phyloP scores from a whole-genome alignment of 2,113 vertebrate genomes.

The Cyrtonyx montezumae region DNA sequence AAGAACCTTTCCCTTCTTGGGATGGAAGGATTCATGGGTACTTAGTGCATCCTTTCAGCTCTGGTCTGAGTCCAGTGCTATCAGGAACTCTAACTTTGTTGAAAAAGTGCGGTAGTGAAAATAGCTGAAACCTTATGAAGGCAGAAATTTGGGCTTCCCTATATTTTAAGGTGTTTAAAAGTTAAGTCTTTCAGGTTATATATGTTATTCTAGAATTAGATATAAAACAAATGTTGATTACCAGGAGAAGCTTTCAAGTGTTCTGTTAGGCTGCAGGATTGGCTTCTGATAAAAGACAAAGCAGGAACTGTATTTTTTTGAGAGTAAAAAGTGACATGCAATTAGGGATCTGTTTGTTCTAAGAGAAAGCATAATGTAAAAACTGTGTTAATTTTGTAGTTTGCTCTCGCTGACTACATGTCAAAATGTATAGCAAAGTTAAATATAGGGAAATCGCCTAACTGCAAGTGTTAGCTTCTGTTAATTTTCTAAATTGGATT shows the following conservation, averaged over 20 bases:
- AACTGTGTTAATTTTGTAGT: neutral
- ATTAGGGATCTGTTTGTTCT: neutral
- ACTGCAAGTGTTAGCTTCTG: neutral
- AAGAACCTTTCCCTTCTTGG: neutral
- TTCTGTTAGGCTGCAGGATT: neutral
- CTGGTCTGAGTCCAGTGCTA: neutral
- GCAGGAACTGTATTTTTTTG: neutral
- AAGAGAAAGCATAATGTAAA: neutral
- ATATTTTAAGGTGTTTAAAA: neutral
- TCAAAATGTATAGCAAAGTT: neutral
- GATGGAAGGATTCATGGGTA: neutral
- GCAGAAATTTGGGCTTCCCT: neutral
- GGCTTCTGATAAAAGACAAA: neutral
- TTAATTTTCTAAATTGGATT: neutral
- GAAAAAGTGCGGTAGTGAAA: neutral
- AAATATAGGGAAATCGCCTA: neutral
- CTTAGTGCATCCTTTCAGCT: neutral
- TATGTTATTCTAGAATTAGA: neutral
- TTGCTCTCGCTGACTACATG: neutral
- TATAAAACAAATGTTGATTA: neutral
- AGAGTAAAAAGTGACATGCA: neutral
- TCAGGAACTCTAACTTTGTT: neutral
- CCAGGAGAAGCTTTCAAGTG: neutral
- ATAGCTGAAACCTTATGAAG: neutral
- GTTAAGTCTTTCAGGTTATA: neutral